Conservation (phyloP, 1,140 invertebrate species). For the Paraescarpia echinospica region DNA sequence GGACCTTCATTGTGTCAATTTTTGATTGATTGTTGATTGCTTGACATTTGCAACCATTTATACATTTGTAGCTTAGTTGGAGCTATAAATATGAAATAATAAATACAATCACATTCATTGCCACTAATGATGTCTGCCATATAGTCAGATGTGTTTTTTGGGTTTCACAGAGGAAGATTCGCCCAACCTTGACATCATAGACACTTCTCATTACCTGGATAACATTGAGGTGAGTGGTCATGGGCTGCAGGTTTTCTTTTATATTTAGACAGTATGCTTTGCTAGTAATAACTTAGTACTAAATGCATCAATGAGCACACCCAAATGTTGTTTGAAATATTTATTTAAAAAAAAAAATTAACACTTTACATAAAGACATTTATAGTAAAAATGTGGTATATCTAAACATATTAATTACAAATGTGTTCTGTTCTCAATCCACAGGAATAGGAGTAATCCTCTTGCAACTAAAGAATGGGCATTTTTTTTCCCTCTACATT, state of each 20-base stretch:
- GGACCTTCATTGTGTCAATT: no score
- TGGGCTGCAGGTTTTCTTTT: conserved; percentile 32
- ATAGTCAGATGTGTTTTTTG: neutral
- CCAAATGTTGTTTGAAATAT: neutral
- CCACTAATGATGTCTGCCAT: neutral
- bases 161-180: conserved; percentile 44
- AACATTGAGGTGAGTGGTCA: conserved; percentile 60
- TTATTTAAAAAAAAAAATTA: no score
- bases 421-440: neutral
- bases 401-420: no score
- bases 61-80: neutral
- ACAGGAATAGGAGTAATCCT: neutral
- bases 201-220: conserved; percentile 63
- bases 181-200: conserved; percentile 60
- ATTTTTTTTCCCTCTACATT: no score
- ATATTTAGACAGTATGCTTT: conserved; percentile 17
- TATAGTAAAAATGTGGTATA: neutral
- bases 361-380: neutral
- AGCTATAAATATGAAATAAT: neutral
- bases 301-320: neutral
- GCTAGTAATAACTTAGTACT: neutral
- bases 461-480: neutral
- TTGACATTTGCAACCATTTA: no score
- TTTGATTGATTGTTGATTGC: no score
- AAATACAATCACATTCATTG: neutral